These are phyloP conservation scores for Calliphora vicina DNA, from an alignment of 1,140 invertebrate genomes.

Conservation along the genomic window DNA sequence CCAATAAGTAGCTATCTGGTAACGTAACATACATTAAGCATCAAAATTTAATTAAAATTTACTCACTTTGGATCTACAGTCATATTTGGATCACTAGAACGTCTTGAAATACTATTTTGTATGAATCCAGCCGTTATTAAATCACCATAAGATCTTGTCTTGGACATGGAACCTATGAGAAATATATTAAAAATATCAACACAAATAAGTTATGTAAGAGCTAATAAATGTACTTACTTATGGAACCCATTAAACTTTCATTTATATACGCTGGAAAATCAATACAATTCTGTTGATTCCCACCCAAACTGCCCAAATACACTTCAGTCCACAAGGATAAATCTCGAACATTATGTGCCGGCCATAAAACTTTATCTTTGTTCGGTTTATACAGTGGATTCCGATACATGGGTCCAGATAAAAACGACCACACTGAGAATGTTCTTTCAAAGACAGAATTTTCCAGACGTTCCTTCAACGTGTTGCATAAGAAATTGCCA, in stretches of 20 bases:
- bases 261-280: constrained; percentile 52
- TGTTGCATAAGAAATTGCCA: constrained; percentile 96
- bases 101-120: constrained; percentile 68
- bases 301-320: constrained; percentile 72
- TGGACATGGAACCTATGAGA: constrained; percentile 69
- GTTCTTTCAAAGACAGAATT: constrained; percentile 75
- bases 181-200: not conserved
- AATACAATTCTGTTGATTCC: constrained; percentile 53
- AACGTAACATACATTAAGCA: no score
- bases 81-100: constrained; percentile 84
- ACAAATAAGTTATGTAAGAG: not conserved
- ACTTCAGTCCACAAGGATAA: constrained; percentile 86
- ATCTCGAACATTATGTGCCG: constrained; percentile 83
- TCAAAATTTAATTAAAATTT: no score
- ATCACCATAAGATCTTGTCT: constrained; percentile 84
- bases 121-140: constrained; percentile 73
- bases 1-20: no score
- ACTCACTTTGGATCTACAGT: constrained; percentile 71
- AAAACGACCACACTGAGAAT: constrained; percentile 88
- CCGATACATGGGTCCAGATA: constrained; percentile 78
- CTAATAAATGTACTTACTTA: constrained; percentile 42
- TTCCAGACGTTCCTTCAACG: constrained; percentile 75
- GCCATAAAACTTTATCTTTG: constrained; percentile 77
- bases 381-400: constrained; percentile 84
- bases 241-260: constrained; percentile 63